Evolutionary conservation across 2,797 vertebrate species (phyloP), one percentile per base, ranked within the genome.

Genomic region (Characodon lateralis): DNA sequence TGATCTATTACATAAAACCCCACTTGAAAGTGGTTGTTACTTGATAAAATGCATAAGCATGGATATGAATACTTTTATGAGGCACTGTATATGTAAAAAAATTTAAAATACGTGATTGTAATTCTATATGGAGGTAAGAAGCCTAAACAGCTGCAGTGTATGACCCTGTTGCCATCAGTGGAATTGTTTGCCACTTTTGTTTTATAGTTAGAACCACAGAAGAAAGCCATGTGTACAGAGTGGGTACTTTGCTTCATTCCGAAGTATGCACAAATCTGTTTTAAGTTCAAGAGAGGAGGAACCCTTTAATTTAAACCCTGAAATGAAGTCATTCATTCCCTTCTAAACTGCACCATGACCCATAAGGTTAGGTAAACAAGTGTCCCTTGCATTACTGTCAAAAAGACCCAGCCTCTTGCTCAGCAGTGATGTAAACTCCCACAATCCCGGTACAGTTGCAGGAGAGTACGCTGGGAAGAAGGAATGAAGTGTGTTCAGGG

Each of bases 291-390:
- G 93, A 91, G 91, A 93, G 93, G 91, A 94, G 91, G 94, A 95
- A 94, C 94, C 94, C 92, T 95, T 95, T 93, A 93, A 94, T 95
- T 95, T 93, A 95, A 93, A 93, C 88, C 89, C 90, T 87, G 91
- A 93, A 93, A 95, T 94, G 93, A 94, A 95, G 93, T 94, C 93
- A 94, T 94, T 94, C 94, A 94, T 93, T 93, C 91, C 90, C 83
- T 72, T 78, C 90, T 95, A 85, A 94, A 94, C 93, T 94, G 91
- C 91, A 82, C 88, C 69, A 82, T 88, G 88, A 93, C 91, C 93
- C 92, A 86, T 87, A 89, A 92, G 92, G 92, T 95, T 94, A 95
- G 91, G 90, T 94, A 94, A 96, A 94, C 93, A 96, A 92, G 87
- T 92, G 90, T 94, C 92, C 93, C 90, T 93, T 89, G 93, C 88